Conservation (phyloP, 2,888 invertebrate species). For the Argynnis bischoffii region DNA sequence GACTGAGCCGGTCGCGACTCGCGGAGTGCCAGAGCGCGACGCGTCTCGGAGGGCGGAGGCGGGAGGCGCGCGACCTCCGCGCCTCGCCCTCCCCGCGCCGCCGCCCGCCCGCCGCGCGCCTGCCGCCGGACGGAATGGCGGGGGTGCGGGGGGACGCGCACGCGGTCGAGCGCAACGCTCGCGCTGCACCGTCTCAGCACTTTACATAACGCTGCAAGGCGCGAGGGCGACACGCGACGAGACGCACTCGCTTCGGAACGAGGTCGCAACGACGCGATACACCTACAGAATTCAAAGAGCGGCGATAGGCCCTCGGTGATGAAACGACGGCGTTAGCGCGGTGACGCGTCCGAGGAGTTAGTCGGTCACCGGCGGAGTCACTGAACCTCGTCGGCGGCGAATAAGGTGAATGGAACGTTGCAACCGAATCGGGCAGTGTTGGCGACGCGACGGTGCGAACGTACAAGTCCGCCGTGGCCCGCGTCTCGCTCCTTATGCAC, state of each 20-base stretch:
- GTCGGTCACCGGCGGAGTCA: slow-evolving; percentile 74
- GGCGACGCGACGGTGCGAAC: slow-evolving; percentile 57
- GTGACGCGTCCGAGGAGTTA: slow-evolving; percentile 71
- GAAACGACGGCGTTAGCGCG: slow-evolving; percentile 73
- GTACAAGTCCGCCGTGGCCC: slow-evolving; percentile 44
- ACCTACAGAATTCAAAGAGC: slow-evolving; percentile 73
- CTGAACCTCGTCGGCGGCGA: slow-evolving; percentile 74
- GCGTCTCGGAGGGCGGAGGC: slow-evolving; percentile 61
- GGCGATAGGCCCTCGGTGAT: slow-evolving; percentile 62
- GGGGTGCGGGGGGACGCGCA: slow-evolving; percentile 54
- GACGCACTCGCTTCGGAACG: slow-evolving; percentile 59
- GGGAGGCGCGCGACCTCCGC: slow-evolving; percentile 75
- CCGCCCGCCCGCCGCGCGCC: slow-evolving; percentile 47
- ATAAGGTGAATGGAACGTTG: slow-evolving; percentile 81
- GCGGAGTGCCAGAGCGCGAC: slow-evolving; percentile 43
- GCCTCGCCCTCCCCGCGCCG: slow-evolving; percentile 63
- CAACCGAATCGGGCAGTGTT: slow-evolving; percentile 66
- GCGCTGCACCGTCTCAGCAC: slow-evolving; percentile 70
- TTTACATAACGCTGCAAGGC: slow-evolving; percentile 75
- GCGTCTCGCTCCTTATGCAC: slow-evolving; percentile 62
- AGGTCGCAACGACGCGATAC: slow-evolving; percentile 69
- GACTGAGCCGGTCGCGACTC: slow-evolving; percentile 59
- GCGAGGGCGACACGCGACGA: slow-evolving; percentile 46
- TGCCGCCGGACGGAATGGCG: slow-evolving; percentile 63
- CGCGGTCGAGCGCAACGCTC: slow-evolving; percentile 77